Base-by-base conservation (phyloP, 2,888 invertebrate genomes). In the Hymenopus coronatus region DNA sequence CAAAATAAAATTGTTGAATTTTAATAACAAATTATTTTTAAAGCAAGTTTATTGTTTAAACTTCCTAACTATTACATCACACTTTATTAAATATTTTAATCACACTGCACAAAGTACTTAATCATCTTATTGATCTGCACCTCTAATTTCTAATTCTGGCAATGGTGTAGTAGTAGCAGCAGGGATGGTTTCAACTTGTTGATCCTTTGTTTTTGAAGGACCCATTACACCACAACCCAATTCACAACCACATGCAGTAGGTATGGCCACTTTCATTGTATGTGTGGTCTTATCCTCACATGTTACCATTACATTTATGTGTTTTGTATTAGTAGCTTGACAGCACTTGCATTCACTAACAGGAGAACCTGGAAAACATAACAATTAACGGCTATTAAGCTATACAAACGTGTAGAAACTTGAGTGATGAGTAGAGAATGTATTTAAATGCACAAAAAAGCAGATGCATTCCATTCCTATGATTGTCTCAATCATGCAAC, bases 321-420 rank as follows among this genome's bases (percentile, higher is more conserved):
- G 91, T n/a, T 91, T 91, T 92, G 93, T 94, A 85, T 92, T 88
- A 2, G 88, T 89, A 20, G 92, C 92, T 82, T 92, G 93, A 91
- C 94, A 96, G 91, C 96, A 96, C 89, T 92, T 91, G 88, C 94
- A 94, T 30, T 92, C 90, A 8, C 90, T 92, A 7, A 92, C 90
- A 90, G 92, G 92, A 12, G 89, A 90, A 91, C 91, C 92, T 93
- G 89, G 9, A 90, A 91, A 90, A 84, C 82, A 86, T 87, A 90
- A 88, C 83, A 20, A 84, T 25, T 28, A 83, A 6, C 6, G 1
- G 4, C 83, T n/a, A 84, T 15, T 28, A 83, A 20, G 6, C 6
- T n/a, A 8, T n/a, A 2, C 6, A 83, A 6, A 70, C 4, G 20
- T 6, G 25, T 1, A 46, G 46, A 46, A 14, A 46, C 12, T 46